Evolutionary conservation across 2,797 vertebrate genomes (phyloP).

Genomic region (Malurus splendens): DNA sequence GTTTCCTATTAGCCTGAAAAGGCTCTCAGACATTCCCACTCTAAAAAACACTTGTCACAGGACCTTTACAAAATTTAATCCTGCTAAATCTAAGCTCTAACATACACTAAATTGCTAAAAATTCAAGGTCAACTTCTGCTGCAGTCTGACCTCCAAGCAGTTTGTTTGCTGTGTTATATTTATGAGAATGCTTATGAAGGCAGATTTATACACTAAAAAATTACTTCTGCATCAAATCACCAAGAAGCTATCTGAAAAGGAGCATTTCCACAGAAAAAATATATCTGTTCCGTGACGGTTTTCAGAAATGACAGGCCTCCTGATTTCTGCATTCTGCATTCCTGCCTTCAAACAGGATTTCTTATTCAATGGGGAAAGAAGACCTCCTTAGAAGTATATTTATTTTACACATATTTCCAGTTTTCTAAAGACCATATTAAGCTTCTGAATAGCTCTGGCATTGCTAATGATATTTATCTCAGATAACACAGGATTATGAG

Average conservation of each 20-base stretch:
- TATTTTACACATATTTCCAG: neutral
- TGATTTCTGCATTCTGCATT: neutral
- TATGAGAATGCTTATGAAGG: neutral
- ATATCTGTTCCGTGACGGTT: neutral
- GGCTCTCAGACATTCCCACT: neutral
- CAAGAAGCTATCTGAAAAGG: neutral
- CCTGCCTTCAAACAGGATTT: neutral
- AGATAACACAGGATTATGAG: constrained; percentile 4
- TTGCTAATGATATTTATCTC: neutral
- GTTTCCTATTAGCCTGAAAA: neutral
- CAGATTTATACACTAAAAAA: neutral
- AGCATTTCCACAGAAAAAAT: neutral
- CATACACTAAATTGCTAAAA: neutral
- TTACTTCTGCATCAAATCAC: neutral
- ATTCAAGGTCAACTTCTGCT: neutral
- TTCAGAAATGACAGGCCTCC: neutral
- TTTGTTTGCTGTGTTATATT: neutral
- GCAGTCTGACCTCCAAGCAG: neutral
- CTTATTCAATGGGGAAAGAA: neutral
- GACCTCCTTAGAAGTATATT: neutral
- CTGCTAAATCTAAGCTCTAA: neutral
- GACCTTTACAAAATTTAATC: neutral
- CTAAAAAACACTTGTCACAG: neutral
- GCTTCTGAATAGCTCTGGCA: neutral
- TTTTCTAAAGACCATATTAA: neutral